A percentile compares a stretch with the other conserved stretches of the same genome.
These are phyloP conservation scores for Xyrauchen texanus DNA, from an alignment of 2,113 vertebrate genomes.

Conservation along the genomic window DNA sequence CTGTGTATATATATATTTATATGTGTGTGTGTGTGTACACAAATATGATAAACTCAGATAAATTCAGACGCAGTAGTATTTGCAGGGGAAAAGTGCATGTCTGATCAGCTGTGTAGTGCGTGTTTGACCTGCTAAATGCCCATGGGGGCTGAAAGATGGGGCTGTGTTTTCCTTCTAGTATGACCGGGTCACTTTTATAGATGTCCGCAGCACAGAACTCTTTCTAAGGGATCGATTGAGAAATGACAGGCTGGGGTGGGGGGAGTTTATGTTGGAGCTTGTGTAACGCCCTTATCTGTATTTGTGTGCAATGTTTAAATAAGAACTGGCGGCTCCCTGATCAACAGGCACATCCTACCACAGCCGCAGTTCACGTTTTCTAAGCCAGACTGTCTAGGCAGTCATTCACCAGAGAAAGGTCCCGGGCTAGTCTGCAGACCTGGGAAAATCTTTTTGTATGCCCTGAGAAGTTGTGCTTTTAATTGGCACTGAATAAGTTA, in stretches of 20 bases:
- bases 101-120: slow-evolving; percentile 27
- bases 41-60: no score
- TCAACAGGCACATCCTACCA: slow-evolving; percentile 58
- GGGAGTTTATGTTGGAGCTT: slow-evolving; percentile 49
- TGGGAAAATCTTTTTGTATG: neutral
- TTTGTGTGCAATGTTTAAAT: slow-evolving; percentile 64
- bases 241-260: slow-evolving; percentile 41
- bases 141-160: neutral
- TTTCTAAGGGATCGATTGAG: slow-evolving; percentile 46
- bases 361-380: slow-evolving; percentile 21
- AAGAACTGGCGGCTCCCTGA: slow-evolving; percentile 55
- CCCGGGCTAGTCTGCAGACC: neutral
- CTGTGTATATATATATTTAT: no score
- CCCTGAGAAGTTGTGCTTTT: slow-evolving; percentile 14
- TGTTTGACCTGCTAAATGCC: slow-evolving; percentile 17
- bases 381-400: neutral
- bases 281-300: slow-evolving; percentile 60
- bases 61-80: neutral
- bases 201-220: slow-evolving; percentile 49
- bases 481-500: slow-evolving; percentile 9
- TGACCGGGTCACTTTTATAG: slow-evolving; percentile 49
- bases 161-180: slow-evolving; percentile 22
- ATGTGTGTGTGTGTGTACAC: no score
- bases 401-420: slow-evolving; percentile 6
- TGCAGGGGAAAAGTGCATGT: neutral